Percentiles rank a stretch among this genome's conserved stretches.
phyloP scores from a whole-genome alignment of 2,113 vertebrate species.

The Xiphias gladius region DNA sequence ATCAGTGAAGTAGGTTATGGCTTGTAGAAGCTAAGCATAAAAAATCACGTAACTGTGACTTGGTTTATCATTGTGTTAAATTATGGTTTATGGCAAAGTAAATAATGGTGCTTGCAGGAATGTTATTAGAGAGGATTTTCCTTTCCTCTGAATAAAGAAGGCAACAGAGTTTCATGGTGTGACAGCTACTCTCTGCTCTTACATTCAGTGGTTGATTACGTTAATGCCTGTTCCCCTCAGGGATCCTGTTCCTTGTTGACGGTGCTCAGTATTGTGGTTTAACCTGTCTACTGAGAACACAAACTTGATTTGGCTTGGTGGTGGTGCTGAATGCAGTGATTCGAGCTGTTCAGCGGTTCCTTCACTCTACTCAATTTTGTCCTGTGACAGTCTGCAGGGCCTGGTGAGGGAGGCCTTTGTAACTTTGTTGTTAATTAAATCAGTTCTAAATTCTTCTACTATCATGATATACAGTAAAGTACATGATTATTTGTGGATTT shows the following conservation, averaged over 20 bases:
- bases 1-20: conserved; percentile 44
- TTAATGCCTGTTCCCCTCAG: conserved; percentile 64
- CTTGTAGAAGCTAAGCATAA: conserved; percentile 15
- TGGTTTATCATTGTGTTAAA: conserved; percentile 42
- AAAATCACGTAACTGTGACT: conserved; percentile 25
- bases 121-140: conserved; percentile 34
- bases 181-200: conserved; percentile 49
- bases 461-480: not conserved
- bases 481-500: not conserved
- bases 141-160: conserved; percentile 40
- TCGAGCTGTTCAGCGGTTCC: conserved; percentile 38
- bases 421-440: conserved; percentile 31
- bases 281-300: conserved; percentile 64
- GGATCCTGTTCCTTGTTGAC: conserved; percentile 65
- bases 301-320: conserved; percentile 54
- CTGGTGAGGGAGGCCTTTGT: conserved; percentile 28
- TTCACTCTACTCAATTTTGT: conserved; percentile 5
- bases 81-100: conserved; percentile 15
- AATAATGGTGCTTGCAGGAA: conserved; percentile 36
- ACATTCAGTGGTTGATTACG: conserved; percentile 57
- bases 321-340: conserved; percentile 50
- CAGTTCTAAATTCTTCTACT: conserved; percentile 14
- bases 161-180: conserved; percentile 40
- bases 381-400: conserved; percentile 37
- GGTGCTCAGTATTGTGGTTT: conserved; percentile 47